Percentiles rank a stretch among this genome's conserved stretches.
Evolutionary conservation across 2,797 vertebrate species (phyloP).

Genomic region (Gadopsis bispinosus): DNA sequence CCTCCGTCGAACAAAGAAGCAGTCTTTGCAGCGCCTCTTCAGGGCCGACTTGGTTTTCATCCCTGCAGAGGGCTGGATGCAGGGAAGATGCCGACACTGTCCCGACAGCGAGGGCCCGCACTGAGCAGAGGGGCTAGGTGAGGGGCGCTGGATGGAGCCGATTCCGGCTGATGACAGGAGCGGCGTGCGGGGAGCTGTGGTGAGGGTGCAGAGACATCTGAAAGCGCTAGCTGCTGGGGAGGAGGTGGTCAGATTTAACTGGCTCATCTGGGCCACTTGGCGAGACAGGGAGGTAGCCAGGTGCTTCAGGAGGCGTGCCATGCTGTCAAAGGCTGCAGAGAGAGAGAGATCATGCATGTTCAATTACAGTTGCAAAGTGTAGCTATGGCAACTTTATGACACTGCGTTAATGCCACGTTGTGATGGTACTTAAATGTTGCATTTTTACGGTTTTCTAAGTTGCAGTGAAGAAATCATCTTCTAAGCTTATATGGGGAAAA

Average conservation of each 20-base stretch:
- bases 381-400: not conserved
- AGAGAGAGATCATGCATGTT: not conserved
- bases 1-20: slow-evolving; percentile 89
- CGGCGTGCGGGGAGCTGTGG: slow-evolving; percentile 33
- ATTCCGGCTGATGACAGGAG: slow-evolving; percentile 27
- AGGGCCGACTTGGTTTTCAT: slow-evolving; percentile 90
- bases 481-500: not conserved
- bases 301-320: slow-evolving; percentile 80
- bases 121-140: not conserved
- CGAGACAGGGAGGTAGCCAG: slow-evolving; percentile 66
- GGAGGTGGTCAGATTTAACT: slow-evolving; percentile 27
- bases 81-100: slow-evolving; percentile 54
- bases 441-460: not conserved
- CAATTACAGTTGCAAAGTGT: not conserved
- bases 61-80: slow-evolving; percentile 73
- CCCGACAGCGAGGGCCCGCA: slow-evolving; percentile 62
- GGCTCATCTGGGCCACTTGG: slow-evolving; percentile 70
- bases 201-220: slow-evolving; percentile 61
- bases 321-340: slow-evolving; percentile 69
- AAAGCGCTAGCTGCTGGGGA: slow-evolving; percentile 57
- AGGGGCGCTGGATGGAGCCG: not conserved
- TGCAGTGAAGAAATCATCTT: not conserved
- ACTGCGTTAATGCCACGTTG: not conserved
- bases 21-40: slow-evolving; percentile 91
- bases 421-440: not conserved